Evolutionary conservation across 2,888 invertebrate genomes (phyloP), one percentile per base, ranked within the genome.

Genomic region (Noctuana brunneofusca): DNA sequence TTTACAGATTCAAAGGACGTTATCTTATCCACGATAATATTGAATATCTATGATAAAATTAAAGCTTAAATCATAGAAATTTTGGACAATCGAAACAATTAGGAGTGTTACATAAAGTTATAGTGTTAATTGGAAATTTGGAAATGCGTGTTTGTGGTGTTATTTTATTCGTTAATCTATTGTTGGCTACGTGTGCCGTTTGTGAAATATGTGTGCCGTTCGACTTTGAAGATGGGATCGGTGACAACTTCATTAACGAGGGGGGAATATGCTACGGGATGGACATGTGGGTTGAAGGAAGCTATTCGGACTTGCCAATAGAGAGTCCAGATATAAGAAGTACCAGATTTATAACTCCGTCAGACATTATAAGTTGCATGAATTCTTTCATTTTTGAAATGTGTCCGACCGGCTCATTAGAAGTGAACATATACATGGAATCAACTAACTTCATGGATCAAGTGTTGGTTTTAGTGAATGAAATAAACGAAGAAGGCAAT

Each of bases 361-460:
- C 38, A 3, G 11, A 6, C 1, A 38, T 6, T 0, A 52, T 69
- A 11, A 75, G 74, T 57, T 80, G 79, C 48, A 64, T 67, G 1
- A 66, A 71, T 0, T 75, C 77, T 0, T 69, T 68, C 27, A 27
- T 53, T 11, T 78, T 84, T 56, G 27, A 68, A 0, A 75, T 85
- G 75, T 50, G 71, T 2, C 63, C 69, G 8, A 65, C 65, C 6
- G 85, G 85, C 14, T 35, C 56, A 12, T 48, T 87, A 2, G 80
- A 86, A 75, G 70, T 80, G 1, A 74, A 75, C 46, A 58, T 81
- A 9, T 83, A 69, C 56, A 76, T 84, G 73, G 67, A 75, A 11
- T 69, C 76, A 4, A 24, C 20, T 0, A 56, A 59, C 4, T 0
- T 0, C 1, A 50, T 48, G 6, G 80, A 84, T 65, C 72, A 73